Percentiles rank a stretch among this genome's conserved stretches.
phyloP scores from a whole-genome alignment of 2,888 invertebrate species.

The Podabrus alpinus region DNA sequence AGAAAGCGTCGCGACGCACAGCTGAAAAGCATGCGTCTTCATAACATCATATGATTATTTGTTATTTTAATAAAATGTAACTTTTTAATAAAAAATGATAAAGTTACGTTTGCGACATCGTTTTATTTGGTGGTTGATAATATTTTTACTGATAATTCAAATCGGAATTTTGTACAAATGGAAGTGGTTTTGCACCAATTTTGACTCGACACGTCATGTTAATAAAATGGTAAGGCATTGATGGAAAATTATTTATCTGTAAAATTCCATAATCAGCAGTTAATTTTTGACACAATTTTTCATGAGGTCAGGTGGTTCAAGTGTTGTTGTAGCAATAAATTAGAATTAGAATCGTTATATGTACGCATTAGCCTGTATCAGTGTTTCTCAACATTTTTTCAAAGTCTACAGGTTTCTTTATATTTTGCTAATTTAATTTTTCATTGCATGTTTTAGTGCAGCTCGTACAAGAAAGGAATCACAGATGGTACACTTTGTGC shows the following conservation, averaged over 20 bases:
- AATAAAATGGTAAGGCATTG: constrained; percentile 60
- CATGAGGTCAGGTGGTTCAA: neutral
- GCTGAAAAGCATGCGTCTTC: neutral
- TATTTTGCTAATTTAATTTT: neutral
- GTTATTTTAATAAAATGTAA: neutral
- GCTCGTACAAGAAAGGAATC: constrained; percentile 58
- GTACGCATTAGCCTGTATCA: neutral
- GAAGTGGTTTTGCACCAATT: constrained; percentile 63
- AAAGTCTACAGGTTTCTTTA: neutral
- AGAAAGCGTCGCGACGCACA: neutral
- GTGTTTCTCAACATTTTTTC: neutral
- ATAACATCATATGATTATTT: neutral
- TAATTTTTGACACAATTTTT: neutral
- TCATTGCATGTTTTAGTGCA: constrained; percentile 60
- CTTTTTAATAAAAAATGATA: constrained; percentile 9
- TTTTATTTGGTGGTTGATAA: constrained; percentile 8
- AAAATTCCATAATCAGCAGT: too few relatives aligned
- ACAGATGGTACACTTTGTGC: constrained; percentile 68
- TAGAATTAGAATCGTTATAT: neutral
- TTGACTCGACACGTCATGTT: constrained; percentile 62
- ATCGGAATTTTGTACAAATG: constrained; percentile 48
- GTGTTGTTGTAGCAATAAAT: neutral
- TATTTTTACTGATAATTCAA: constrained; percentile 11
- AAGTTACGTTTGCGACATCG: constrained; percentile 10
- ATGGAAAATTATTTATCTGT: neutral